Percentiles rank a stretch among this genome's conserved stretches.
Evolutionary conservation across 2,888 invertebrate species (phyloP).

Genomic region (Chironomus tentans): DNA sequence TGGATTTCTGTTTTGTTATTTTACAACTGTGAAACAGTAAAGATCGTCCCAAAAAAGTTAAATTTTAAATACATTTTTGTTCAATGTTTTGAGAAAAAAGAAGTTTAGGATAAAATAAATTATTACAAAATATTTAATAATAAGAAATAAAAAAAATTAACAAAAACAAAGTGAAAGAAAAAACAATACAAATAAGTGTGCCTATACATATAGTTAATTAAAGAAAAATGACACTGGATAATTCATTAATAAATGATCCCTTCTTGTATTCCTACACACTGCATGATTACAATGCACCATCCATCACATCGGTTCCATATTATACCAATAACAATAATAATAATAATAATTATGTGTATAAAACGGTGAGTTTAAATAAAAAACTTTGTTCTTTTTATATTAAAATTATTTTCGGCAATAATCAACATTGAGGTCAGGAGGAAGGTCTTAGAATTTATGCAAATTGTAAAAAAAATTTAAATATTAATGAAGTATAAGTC

Average conservation of each 20-base stretch:
- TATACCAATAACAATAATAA: neutral
- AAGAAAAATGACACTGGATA: slow-evolving; percentile 17
- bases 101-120: neutral
- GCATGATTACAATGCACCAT: slow-evolving; percentile 35
- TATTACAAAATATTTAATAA: neutral
- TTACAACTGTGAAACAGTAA: neutral
- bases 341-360: neutral
- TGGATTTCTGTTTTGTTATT: slow-evolving; percentile 23
- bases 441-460: too few relatives aligned
- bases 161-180: neutral
- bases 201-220: neutral
- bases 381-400: neutral
- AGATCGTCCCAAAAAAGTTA: neutral
- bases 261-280: slow-evolving; percentile 14
- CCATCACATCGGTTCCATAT: slow-evolving; percentile 40
- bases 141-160: neutral
- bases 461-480: neutral
- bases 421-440: too few relatives aligned
- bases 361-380: neutral
- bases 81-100: neutral
- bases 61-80: neutral
- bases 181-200: too few relatives aligned
- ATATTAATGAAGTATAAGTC: neutral
- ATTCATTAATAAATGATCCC: slow-evolving; percentile 17
- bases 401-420: neutral